phyloP scores from a whole-genome alignment of 2,113 vertebrate species.

The Willisornis vidua region DNA sequence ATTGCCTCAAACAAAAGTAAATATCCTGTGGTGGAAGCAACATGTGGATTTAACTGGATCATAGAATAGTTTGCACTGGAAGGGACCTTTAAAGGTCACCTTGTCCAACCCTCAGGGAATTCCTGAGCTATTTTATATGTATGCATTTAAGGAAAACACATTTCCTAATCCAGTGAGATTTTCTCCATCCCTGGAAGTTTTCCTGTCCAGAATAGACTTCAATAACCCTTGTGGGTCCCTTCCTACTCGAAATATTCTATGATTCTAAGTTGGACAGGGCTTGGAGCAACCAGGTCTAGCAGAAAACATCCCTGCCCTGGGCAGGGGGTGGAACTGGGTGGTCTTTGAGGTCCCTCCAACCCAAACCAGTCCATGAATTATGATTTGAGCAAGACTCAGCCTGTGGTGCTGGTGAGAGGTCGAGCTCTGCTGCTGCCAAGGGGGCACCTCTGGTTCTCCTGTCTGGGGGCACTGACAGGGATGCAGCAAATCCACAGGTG shows the following conservation, averaged over 20 bases:
- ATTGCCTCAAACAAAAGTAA: neutral
- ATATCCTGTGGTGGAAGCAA: neutral
- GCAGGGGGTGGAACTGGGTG: neutral
- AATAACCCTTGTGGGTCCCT: neutral
- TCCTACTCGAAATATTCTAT: neutral
- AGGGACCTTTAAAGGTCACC: neutral
- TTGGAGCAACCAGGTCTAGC: neutral
- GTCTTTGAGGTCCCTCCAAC: neutral
- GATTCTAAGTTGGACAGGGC: neutral
- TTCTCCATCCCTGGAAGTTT: neutral
- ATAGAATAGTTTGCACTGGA: neutral
- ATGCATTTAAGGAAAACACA: accelerated
- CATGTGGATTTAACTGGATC: accelerated
- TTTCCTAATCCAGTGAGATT: accelerated
- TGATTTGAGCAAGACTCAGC: accelerated
- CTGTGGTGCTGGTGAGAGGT: accelerated
- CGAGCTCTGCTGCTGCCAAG: neutral
- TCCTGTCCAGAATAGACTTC: neutral
- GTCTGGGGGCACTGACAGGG: neutral
- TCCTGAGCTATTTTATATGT: accelerated
- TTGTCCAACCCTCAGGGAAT: neutral
- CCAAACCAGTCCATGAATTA: too few species aligned
- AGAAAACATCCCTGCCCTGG: neutral
- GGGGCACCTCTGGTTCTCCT: accelerated
- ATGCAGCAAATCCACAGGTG: accelerated